Conservation (phyloP, 2,113 vertebrate species). For the Chaetops frenatus region DNA sequence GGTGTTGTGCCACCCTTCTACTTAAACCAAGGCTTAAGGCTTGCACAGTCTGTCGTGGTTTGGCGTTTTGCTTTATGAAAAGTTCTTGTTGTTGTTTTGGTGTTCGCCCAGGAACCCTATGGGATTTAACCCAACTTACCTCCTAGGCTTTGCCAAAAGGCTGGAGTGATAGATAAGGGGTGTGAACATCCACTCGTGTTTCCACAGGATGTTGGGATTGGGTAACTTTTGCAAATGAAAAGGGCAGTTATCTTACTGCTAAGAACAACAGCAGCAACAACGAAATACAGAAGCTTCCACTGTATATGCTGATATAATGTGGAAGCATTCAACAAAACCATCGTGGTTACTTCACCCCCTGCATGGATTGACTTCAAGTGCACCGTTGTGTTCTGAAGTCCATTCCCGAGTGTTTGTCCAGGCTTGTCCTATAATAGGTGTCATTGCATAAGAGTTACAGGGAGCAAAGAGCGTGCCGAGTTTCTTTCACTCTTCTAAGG, state of each 20-base stretch:
- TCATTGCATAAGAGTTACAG: neutral
- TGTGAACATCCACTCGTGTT: neutral
- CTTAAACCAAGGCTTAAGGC: neutral
- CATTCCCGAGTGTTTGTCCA: conserved; percentile 3
- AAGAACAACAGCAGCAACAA: neutral
- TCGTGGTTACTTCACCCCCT: neutral
- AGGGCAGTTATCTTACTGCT: neutral
- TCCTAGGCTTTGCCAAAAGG: neutral
- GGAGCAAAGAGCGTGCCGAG: neutral
- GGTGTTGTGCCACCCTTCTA: neutral
- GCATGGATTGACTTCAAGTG: neutral
- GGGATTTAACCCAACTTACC: neutral
- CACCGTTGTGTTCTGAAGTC: neutral
- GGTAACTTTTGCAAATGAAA: neutral
- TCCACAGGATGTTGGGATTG: neutral
- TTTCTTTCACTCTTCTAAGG: neutral
- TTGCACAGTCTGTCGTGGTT: rapidly evolving
- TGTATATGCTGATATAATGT: neutral
- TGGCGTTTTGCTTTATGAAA: neutral
- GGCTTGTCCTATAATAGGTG: conserved; percentile 1
- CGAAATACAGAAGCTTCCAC: neutral
- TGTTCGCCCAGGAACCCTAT: neutral
- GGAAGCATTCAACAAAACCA: neutral
- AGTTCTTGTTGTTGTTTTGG: neutral
- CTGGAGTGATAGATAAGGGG: neutral